Percentiles rank a stretch among this genome's conserved stretches.
phyloP scores from a whole-genome alignment of 1,140 invertebrate species.

The Cecropterus lyciades region DNA sequence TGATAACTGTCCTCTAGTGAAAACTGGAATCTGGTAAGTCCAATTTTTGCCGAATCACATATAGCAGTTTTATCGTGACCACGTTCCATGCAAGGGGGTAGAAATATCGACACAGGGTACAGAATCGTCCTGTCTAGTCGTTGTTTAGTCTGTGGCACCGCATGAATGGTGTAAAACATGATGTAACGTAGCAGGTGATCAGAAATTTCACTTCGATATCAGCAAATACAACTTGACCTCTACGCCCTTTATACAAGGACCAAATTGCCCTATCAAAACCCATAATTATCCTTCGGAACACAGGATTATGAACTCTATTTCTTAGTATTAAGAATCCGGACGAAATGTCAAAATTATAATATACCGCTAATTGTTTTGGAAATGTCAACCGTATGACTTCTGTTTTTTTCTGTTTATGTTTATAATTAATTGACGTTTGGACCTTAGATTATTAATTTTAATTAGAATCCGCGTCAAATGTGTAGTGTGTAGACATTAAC shows the following conservation, averaged over 20 bases:
- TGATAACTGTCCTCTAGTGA: too few relatives aligned
- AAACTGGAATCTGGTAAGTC: too few relatives aligned
- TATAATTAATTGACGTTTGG: neutral
- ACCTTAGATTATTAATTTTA: neutral
- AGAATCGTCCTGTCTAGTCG: slow-evolving; percentile 37
- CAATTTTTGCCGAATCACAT: too few relatives aligned
- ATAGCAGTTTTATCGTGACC: too few relatives aligned
- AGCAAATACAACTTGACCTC: slow-evolving; percentile 25
- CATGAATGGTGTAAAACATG: slow-evolving; percentile 52
- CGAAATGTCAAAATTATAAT: slow-evolving; percentile 23
- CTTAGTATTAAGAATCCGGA: neutral
- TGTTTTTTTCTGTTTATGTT: too few relatives aligned
- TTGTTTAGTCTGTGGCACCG: slow-evolving; percentile 35
- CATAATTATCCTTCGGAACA: neutral
- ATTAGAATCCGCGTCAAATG: neutral
- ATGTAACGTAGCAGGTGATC: slow-evolving; percentile 57
- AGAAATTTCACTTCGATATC: slow-evolving; percentile 44
- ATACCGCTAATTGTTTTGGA: slow-evolving; percentile 18
- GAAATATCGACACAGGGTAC: too few relatives aligned
- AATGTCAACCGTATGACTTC: slow-evolving; percentile 32
- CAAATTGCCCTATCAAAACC: slow-evolving; percentile 14
- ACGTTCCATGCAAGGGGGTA: too few relatives aligned
- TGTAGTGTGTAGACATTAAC: too few relatives aligned
- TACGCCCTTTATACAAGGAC: slow-evolving; percentile 15
- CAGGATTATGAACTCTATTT: slow-evolving; percentile 1